Percentiles rank a stretch among this genome's conserved stretches.
Evolutionary conservation across 2,888 invertebrate species (phyloP).

Genomic region (Bugulina stolonifera): DNA sequence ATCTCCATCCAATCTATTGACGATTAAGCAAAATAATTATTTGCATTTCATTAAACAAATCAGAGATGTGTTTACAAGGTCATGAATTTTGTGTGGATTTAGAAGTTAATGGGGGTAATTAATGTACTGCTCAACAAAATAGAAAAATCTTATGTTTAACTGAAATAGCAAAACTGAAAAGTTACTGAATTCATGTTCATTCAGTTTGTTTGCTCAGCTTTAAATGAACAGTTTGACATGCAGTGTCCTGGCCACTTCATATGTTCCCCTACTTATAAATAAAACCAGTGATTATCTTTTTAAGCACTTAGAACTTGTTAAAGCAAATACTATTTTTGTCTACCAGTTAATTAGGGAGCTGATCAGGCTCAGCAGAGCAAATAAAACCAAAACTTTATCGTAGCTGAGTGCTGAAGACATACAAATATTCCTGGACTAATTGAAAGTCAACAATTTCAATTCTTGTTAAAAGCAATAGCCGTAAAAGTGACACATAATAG

Average conservation of each 20-base stretch:
- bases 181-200: slow-evolving; percentile 14
- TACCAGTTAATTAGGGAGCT: slow-evolving; percentile 5
- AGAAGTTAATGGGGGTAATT: slow-evolving; percentile 13
- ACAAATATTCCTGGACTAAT: neutral
- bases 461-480: neutral
- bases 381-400: neutral
- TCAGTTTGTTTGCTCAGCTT: slow-evolving; percentile 21
- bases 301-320: slow-evolving; percentile 22
- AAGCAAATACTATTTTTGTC: slow-evolving; percentile 18
- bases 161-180: slow-evolving; percentile 2
- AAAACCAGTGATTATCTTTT: slow-evolving; percentile 13
- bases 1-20: too few relatives aligned
- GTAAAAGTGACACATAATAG: neutral
- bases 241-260: slow-evolving; percentile 3
- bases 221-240: slow-evolving; percentile 14
- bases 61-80: neutral
- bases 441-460: neutral
- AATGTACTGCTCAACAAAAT: neutral
- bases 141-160: neutral
- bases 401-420: neutral
- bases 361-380: neutral
- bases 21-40: too few relatives aligned
- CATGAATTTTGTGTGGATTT: neutral
- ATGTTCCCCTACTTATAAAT: neutral
- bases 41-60: neutral